A percentile compares a stretch with the other conserved stretches of the same genome.
phyloP scores from a whole-genome alignment of 1,140 invertebrate genomes.

The Saccostrea glomerata region DNA sequence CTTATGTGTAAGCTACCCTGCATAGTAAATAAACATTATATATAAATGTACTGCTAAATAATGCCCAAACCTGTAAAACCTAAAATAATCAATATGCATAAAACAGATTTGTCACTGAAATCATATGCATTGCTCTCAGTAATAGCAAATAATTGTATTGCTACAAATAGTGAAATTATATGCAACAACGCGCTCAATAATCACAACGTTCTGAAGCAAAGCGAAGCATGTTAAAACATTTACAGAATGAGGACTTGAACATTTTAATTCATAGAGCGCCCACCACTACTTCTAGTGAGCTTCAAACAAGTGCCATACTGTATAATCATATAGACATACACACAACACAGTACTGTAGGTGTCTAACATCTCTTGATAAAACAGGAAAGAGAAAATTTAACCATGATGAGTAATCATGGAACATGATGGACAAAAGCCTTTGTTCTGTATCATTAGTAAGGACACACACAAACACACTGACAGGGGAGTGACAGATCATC shows the following conservation, averaged over 20 bases:
- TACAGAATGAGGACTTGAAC: not conserved
- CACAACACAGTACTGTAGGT: no score
- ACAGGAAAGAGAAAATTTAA: not conserved
- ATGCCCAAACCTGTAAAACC: slow-evolving; percentile 4
- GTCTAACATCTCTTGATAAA: no score
- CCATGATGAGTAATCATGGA: not conserved
- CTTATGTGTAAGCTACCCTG: not conserved
- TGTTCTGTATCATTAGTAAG: not conserved
- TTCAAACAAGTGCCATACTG: not conserved
- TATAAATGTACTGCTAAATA: not conserved
- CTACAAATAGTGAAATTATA: not conserved
- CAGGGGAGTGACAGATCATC: slow-evolving; percentile 9
- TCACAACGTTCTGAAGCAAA: not conserved
- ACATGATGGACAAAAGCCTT: not conserved
- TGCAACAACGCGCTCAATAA: no score
- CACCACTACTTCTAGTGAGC: not conserved
- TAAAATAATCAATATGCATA: not conserved
- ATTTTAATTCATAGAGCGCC: not conserved
- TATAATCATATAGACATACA: not conserved
- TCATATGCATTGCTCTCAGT: not conserved
- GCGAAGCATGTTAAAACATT: not conserved
- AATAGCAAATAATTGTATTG: not conserved
- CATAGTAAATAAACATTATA: not conserved
- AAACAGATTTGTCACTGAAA: not conserved
- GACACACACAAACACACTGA: not conserved